Percentiles rank a stretch among this genome's conserved stretches.
These are phyloP conservation scores for Xiphophorus birchmanni DNA, from an alignment of 2,797 vertebrate genomes.

Conservation along the genomic window DNA sequence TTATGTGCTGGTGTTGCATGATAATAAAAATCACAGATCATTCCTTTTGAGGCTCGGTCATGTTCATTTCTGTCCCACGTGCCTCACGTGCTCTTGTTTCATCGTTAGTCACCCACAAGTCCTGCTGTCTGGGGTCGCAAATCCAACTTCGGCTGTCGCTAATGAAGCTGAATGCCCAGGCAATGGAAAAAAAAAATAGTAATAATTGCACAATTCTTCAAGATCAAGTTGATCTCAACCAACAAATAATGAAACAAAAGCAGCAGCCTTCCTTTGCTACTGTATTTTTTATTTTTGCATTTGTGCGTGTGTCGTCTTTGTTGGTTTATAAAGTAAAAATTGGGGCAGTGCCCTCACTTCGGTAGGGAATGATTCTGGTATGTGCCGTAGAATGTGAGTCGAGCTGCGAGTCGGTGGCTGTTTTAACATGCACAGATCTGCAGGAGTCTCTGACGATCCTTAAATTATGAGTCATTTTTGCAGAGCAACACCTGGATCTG, in stretches of 20 bases:
- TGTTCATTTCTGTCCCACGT: constrained; percentile 47
- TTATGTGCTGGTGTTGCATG: constrained; percentile 34
- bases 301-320: constrained; percentile 49
- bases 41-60: constrained; percentile 46
- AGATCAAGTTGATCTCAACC: constrained; percentile 17
- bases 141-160: constrained; percentile 47
- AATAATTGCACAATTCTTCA: constrained; percentile 30
- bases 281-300: constrained; percentile 41
- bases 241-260: constrained; percentile 12
- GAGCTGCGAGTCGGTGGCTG: constrained; percentile 30
- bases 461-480: neutral
- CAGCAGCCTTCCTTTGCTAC: constrained; percentile 24
- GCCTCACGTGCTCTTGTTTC: constrained; percentile 58
- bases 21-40: constrained; percentile 43
- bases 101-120: constrained; percentile 51
- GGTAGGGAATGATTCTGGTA: constrained; percentile 47
- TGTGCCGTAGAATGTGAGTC: constrained; percentile 55
- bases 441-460: constrained; percentile 10
- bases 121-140: constrained; percentile 46
- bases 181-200: constrained; percentile 29
- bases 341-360: constrained; percentile 58
- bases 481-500: constrained; percentile 4
- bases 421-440: constrained; percentile 42
- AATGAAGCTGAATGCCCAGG: constrained; percentile 35
- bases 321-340: constrained; percentile 49